Evolutionary conservation across 2,797 vertebrate species (phyloP), one percentile per base, ranked within the genome.

Genomic region (Streptopelia turtur): DNA sequence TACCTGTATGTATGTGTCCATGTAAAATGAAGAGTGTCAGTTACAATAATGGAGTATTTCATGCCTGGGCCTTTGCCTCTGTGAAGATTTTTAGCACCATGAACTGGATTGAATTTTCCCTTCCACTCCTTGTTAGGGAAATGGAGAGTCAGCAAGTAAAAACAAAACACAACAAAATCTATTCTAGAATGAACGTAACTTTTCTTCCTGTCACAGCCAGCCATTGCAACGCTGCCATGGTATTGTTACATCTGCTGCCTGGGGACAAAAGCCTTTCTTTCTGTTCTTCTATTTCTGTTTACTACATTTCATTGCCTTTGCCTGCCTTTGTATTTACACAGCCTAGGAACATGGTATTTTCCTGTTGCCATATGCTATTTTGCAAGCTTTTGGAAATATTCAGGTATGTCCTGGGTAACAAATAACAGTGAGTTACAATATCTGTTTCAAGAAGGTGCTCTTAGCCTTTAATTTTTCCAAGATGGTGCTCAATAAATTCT

Each of bases 221-320:
- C 18, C 8, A 50, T 1, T 30, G 28, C 91, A 87, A 13, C n/a
- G 68, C n/a, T 87, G 82, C 75, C 6, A 9, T 65, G 68, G 57
- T 61, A 87, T 85, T 90, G 78, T 92, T 71, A 70, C 27, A 86
- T 64, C 57, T 75, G 71, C 72, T 80, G 78, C 71, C 72, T 76
- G 28, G 47, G 24, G 33, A 87, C 65, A 94, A 94, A 87, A 85
- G 72, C 55, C 25, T 93, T 93, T 84, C 57, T 94, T 84, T 94
- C 79, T 91, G 63, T 39, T 24, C 39, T 78, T 83, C 84, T 90
- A 8, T 75, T 93, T 83, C 69, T 90, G 39, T 72, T 92, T 74
- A 86, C 65, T 16, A 55, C 33, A 69, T 83, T 93, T 87, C 75
- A 78, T 81, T 90, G 82, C 55, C 60, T 83, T 87, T 93, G 75